Base-by-base conservation (phyloP, 1,140 invertebrate genomes). In the Eufriesea mexicana region DNA sequence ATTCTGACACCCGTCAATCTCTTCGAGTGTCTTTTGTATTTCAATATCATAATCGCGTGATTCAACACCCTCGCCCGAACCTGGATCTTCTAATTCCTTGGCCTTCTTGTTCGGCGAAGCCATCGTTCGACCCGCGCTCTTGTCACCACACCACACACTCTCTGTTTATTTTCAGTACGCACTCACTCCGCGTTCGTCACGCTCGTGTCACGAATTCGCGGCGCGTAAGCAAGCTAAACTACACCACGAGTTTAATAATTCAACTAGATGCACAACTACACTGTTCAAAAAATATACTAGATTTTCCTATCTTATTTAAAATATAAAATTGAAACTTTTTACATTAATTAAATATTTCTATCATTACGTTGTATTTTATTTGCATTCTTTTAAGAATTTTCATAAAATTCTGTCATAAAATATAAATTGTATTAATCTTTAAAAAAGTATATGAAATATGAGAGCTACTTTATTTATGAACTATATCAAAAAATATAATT, bases 1-100 rank as follows among this genome's bases (percentile, higher is more conserved):
- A 93, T 96, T 97, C 93, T 98, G 97, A 93, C 96, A 96, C 28
- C 95, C 95, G 94, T 98, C 97, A 87, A 98, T 97, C 91, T 97
- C 96, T 92, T 98, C 97, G 87, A 97, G 93, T 55, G 96, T 95
- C 87, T 96, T 96, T 89, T 97, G 96, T 80, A 96, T 96, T 92
- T 96, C 95, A 47, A 95, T 93, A 91, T 96, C 96, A 84, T 95
- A 95, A 86, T 96, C 96, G 18, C 94, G 91, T 23, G 94, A 94
- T 9, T 84, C 89, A n/a, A 88, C 88, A 25, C 91, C 92, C 70
- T 95, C 95, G 35, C 91, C 92, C 54, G 93, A 93, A 79, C 91
- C 89, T 25, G 92, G 89, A 64, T 94, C 93, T 49, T 94, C 93
- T 42, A 90, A 51, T 73, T 94, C 92, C 83, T 92, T 93, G 64